Evolutionary conservation across 2,113 vertebrate genomes (phyloP).

Genomic region (Brienomyrus longianalis): DNA sequence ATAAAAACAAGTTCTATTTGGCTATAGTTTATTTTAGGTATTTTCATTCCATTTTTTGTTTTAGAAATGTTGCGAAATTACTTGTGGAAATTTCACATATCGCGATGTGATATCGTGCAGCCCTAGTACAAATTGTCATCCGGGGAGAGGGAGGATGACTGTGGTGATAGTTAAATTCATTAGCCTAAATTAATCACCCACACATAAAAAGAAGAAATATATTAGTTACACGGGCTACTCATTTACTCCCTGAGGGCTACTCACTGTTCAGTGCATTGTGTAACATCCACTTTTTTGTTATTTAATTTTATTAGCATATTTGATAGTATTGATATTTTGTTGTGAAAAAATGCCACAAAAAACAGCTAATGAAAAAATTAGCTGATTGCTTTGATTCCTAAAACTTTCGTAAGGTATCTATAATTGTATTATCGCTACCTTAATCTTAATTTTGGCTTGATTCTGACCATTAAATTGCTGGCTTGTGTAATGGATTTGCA

Average conservation of each 20-base stretch:
- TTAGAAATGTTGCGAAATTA: too few relatives aligned
- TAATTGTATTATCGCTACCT: not conserved
- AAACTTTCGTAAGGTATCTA: not conserved
- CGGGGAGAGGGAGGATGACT: not conserved
- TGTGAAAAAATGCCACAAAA: not conserved
- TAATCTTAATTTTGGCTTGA: not conserved
- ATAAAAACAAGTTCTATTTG: not conserved
- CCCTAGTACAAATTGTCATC: too few relatives aligned
- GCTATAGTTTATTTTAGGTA: not conserved
- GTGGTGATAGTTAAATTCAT: not conserved
- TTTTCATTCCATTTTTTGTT: not conserved
- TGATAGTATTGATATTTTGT: not conserved
- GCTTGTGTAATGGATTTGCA: not conserved
- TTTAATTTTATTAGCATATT: not conserved
- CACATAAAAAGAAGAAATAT: not conserved
- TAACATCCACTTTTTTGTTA: not conserved
- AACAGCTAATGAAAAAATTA: not conserved
- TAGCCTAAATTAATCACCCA: not conserved
- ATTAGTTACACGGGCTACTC: not conserved
- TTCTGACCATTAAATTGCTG: not conserved
- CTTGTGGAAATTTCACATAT: too few relatives aligned
- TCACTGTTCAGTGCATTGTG: not conserved
- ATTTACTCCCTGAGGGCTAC: not conserved
- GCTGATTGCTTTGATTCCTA: not conserved
- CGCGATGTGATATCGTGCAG: too few relatives aligned